phyloP scores from a whole-genome alignment of 2,113 vertebrate species.

The Cryptomyrus ogoouensis region DNA sequence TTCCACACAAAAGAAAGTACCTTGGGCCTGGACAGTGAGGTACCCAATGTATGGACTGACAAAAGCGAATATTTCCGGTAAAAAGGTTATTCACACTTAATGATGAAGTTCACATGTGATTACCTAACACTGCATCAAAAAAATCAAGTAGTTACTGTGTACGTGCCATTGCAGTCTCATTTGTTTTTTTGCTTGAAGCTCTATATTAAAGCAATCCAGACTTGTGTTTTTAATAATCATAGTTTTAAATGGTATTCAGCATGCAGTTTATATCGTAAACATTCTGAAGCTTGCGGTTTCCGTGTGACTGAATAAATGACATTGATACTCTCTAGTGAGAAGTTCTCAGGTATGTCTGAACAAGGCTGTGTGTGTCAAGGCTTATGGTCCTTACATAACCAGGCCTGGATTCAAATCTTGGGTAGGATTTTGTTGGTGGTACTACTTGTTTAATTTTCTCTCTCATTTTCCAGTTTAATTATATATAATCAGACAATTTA shows the following conservation, averaged over 20 bases:
- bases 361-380: background rate
- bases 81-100: slow-evolving; percentile 51
- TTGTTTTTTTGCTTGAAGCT: slow-evolving; percentile 31
- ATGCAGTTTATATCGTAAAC: slow-evolving; percentile 5
- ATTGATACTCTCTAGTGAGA: background rate
- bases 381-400: background rate
- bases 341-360: background rate
- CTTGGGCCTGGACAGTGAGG: slow-evolving; percentile 39
- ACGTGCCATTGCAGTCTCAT: slow-evolving; percentile 27
- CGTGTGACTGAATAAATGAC: background rate
- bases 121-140: slow-evolving; percentile 46
- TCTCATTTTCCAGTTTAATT: background rate
- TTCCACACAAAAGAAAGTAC: slow-evolving; percentile 40
- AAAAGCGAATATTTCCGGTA: slow-evolving; percentile 53
- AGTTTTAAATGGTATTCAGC: background rate
- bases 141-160: slow-evolving; percentile 36
- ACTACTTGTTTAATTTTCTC: background rate
- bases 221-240: background rate
- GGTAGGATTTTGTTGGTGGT: background rate
- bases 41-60: slow-evolving; percentile 38
- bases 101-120: slow-evolving; percentile 44
- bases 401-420: background rate
- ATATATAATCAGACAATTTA: background rate
- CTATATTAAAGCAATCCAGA: slow-evolving; percentile 14
- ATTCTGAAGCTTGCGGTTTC: background rate